These are phyloP conservation scores for Mechanitis mazaeus DNA, from an alignment of 2,888 invertebrate genomes.

Conservation along the genomic window DNA sequence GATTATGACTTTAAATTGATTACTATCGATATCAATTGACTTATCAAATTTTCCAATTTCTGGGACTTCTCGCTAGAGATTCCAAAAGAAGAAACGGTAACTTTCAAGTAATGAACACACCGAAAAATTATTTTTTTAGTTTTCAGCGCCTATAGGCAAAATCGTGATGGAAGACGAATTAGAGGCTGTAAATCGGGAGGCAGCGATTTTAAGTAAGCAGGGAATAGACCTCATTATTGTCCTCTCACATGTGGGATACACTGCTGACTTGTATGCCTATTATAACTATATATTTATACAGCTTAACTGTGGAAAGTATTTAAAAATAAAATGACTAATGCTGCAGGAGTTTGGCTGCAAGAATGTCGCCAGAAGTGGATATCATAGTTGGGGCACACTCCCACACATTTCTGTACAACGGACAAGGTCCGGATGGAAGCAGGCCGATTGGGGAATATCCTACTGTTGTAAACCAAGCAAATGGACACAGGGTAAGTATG, in stretches of 20 bases:
- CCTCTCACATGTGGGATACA: constrained; percentile 86
- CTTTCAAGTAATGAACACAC: too few species aligned
- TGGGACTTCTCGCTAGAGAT: background rate
- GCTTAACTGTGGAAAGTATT: background rate
- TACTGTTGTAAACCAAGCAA: constrained; percentile 76
- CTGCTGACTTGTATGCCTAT: constrained; percentile 53
- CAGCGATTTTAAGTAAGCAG: constrained; percentile 76
- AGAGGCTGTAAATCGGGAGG: constrained; percentile 80
- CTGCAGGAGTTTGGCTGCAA: constrained; percentile 77
- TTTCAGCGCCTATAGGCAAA: constrained; percentile 79
- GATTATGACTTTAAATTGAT: too few species aligned
- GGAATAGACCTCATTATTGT: constrained; percentile 87
- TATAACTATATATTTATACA: background rate
- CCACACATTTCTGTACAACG: constrained; percentile 85
- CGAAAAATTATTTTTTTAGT: constrained; percentile 52
- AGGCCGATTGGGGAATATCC: constrained; percentile 81
- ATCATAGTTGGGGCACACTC: constrained; percentile 92
- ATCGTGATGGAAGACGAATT: constrained; percentile 83
- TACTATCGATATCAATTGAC: too few species aligned
- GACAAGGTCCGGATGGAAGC: constrained; percentile 74
- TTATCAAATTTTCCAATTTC: too few species aligned
- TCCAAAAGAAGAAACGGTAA: too few species aligned
- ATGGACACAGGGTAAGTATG: constrained; percentile 63
- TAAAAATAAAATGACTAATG: background rate
- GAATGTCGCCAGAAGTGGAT: constrained; percentile 82